Percentiles rank a stretch among this genome's conserved stretches.
phyloP scores from a whole-genome alignment of 1,140 invertebrate genomes.

The Parasteatoda tepidariorum region DNA sequence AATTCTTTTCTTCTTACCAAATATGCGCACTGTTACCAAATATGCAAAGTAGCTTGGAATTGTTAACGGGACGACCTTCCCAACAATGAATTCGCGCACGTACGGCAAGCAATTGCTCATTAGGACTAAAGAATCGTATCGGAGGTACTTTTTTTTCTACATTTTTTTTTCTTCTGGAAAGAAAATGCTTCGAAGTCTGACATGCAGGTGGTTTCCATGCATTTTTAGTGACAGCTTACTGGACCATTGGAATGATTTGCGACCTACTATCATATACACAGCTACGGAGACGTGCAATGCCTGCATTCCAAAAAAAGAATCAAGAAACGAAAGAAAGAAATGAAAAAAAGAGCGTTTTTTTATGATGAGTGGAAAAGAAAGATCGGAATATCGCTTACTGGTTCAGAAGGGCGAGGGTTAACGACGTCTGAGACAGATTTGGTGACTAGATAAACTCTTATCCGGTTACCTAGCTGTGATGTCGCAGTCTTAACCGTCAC shows the following conservation, averaged over 20 bases:
- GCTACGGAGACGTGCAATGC: conserved; percentile 20
- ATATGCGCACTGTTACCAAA: neutral
- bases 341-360: too few species aligned
- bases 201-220: conserved; percentile 58
- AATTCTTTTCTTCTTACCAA: neutral
- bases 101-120: conserved; percentile 13
- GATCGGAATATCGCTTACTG: too few species aligned
- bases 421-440: conserved; percentile 23
- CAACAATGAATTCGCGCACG: conserved; percentile 30
- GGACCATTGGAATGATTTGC: conserved; percentile 51
- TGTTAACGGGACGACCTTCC: conserved; percentile 13
- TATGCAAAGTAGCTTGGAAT: neutral
- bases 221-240: conserved; percentile 54
- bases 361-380: too few species aligned
- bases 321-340: neutral
- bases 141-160: neutral
- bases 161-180: neutral
- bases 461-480: neutral
- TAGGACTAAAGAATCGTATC: conserved; percentile 27
- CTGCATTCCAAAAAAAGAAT: neutral
- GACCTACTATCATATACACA: conserved; percentile 31
- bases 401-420: conserved; percentile 9
- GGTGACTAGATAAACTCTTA: conserved; percentile 22
- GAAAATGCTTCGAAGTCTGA: conserved; percentile 43
- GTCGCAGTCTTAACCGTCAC: neutral